Percentiles rank a stretch among this genome's conserved stretches.
phyloP scores from a whole-genome alignment of 2,888 invertebrate species.

The Agriopis aurantiaria region DNA sequence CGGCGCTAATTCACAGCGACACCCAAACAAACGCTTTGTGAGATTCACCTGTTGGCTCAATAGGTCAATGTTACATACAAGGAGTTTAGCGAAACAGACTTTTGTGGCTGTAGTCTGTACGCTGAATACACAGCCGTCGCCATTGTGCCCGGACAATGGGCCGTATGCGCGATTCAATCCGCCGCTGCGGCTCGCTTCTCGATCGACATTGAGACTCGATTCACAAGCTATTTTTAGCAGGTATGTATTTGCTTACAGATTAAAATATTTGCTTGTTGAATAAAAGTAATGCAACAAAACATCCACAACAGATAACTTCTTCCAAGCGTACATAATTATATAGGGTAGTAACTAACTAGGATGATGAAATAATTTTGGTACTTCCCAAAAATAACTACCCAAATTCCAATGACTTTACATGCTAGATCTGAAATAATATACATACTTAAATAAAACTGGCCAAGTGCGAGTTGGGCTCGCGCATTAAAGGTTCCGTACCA shows the following conservation, averaged over 20 bases:
- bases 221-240: constrained; percentile 52
- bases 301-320: neutral
- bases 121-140: constrained; percentile 71
- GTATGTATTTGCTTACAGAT: constrained; percentile 27
- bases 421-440: constrained; percentile 6
- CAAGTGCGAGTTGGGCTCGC: too few species aligned
- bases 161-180: constrained; percentile 79
- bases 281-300: neutral
- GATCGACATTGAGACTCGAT: constrained; percentile 76
- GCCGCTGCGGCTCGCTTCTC: constrained; percentile 70
- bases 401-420: neutral
- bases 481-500: too few species aligned
- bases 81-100: constrained; percentile 83
- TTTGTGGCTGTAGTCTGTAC: constrained; percentile 65
- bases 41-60: constrained; percentile 83
- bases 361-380: neutral
- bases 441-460: too few species aligned
- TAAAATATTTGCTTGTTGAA: neutral
- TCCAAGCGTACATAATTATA: neutral
- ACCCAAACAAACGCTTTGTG: constrained; percentile 82
- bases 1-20: constrained; percentile 73
- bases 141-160: constrained; percentile 79
- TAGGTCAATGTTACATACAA: constrained; percentile 85
- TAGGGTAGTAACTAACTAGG: neutral
- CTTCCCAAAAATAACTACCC: neutral